Evolutionary conservation across 2,113 vertebrate genomes (phyloP), one percentile per base, ranked within the genome.

Genomic region (Gallinago paraguaiae): DNA sequence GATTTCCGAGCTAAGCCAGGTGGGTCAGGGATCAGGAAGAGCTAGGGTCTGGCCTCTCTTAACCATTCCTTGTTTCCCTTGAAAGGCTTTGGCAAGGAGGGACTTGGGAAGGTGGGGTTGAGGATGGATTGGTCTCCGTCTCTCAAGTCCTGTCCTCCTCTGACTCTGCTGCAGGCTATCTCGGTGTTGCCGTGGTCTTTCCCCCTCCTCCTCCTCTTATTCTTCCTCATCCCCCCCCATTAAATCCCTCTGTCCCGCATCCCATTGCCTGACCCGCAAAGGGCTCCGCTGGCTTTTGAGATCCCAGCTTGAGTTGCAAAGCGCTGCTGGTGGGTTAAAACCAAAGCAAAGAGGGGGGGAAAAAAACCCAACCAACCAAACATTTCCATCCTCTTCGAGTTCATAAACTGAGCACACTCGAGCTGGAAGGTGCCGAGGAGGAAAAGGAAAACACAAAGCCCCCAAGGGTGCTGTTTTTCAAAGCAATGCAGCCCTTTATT

Each of bases 1-100:
- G 84, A 82, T 96, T 88, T 86, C 80, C 14, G 7, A 83, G 91
- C 84, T 96, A 88, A 95, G 93, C 90, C 48, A 3, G 68, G 85
- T 1, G 15, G 88, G 91, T 96, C 67, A 18, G 71, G 81, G 91
- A 33, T 88, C 60, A 51, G 71, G 76, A 65, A 60, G 86, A 70
- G 51, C 18, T 23, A 74, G 78, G 68, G 83, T 79, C 64, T 35
- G 70, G 41, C 56, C 61, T 85, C 24, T 27, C 24, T 33, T 25
- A 35, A 61, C 24, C 35, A 2, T 61, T 61, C 35, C 59, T 8
- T 27, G 59, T 39, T 61, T 61, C 35, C 24, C 69, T 76, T 60
- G 39, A 56, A 48, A 82, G 56, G 88, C 80, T 71, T 68, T 3
- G 17, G 59, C 22, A 6, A 41, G 45, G 37, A 57, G 31, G n/a